phyloP scores from a whole-genome alignment of 2,113 vertebrate genomes.

The Pelecanoides urinatrix region DNA sequence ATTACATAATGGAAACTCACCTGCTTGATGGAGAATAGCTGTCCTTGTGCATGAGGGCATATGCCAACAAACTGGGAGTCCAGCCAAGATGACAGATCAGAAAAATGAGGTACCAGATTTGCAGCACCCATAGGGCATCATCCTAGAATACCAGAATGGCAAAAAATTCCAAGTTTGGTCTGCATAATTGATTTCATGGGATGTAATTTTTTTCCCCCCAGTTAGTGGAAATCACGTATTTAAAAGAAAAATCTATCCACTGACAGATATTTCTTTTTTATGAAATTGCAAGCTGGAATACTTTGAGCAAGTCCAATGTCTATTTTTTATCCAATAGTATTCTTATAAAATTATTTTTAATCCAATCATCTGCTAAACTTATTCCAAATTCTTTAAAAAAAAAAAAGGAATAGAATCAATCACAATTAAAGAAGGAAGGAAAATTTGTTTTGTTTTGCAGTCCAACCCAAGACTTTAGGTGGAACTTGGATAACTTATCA shows the following conservation, averaged over 20 bases:
- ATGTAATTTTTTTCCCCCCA: background rate
- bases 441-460: background rate
- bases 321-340: background rate
- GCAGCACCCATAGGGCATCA: background rate
- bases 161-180: background rate
- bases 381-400: background rate
- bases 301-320: background rate
- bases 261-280: background rate
- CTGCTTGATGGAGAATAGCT: background rate
- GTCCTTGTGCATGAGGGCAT: background rate
- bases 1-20: background rate
- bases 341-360: background rate
- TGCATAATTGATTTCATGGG: background rate
- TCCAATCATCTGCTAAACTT: background rate
- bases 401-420: background rate
- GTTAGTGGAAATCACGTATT: background rate
- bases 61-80: background rate
- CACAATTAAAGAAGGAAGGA: background rate
- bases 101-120: slow-evolving; percentile 9
- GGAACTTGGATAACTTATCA: background rate
- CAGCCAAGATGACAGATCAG: background rate
- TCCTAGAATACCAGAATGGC: background rate
- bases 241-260: background rate
- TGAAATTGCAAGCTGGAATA: background rate
- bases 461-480: background rate